Base-by-base conservation (phyloP, 2,888 invertebrate species). In the Ochropleura leucogaster region DNA sequence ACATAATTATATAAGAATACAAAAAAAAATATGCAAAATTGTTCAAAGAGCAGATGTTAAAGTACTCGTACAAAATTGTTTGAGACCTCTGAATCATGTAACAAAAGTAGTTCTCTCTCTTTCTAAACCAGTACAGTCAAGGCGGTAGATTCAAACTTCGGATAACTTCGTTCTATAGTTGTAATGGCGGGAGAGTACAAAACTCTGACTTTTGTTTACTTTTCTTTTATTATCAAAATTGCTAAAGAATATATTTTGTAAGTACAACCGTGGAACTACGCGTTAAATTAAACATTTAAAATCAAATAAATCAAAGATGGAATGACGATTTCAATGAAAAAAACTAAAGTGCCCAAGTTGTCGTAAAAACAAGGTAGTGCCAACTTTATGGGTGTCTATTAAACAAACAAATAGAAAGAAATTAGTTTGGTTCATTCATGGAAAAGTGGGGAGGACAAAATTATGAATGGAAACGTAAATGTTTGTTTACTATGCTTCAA, bases 131-230 rank as follows among this genome's bases (percentile, higher is more conserved):
- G 84, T 87, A 83, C 65, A 72, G 68, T 44, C 79, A 77, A 86
- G 89, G 94, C 94, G 95, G 90, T 87, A 93, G 86, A 90, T 95
- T 94, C 87, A 90, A 94, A 94, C 84, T 79, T 89, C 88, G 87
- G 83, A 73, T 85, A 89, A 89, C 87, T 90, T 93, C 92, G 91
- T 88, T 90, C 82, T 83, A 78, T 74, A 82, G 65, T 76, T 30
- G 65, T 64, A 73, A 75, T 80, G 74, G 94, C 94, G 95, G 92
- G 91, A 94, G 88, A 88, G 90, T 90, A 89, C 79, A 87, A 93
- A 93, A 87, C 82, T 88, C 72, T 79, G 68, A 65, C 64, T 71
- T 68, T 66, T 74, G 79, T 74, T 80, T 75, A 65, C 78, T 77
- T 77, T 72, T 62, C 65, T 70, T 67, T 70, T 77, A 68, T 42